These are phyloP conservation scores for Campoplex capitator DNA, from an alignment of 2,888 invertebrate genomes.

Conservation along the genomic window DNA sequence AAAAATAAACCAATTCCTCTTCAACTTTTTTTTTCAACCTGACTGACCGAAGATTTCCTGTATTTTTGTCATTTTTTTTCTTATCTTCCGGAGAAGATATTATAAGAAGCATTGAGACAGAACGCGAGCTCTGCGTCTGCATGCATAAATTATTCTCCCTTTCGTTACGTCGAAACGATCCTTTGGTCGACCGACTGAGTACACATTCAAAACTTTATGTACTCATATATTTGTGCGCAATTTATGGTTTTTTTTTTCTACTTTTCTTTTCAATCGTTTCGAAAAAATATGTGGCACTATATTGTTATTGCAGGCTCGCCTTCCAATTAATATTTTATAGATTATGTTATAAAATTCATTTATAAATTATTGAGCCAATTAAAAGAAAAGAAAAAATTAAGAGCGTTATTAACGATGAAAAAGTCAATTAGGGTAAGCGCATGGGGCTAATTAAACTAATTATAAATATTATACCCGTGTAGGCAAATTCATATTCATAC, in stretches of 20 bases:
- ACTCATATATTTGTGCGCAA: not conserved
- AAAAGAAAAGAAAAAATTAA: slow-evolving; percentile 53
- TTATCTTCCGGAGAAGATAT: slow-evolving; percentile 42
- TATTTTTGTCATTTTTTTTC: slow-evolving; percentile 14
- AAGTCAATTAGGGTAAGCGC: slow-evolving; percentile 70
- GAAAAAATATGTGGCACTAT: slow-evolving; percentile 35
- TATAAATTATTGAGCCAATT: slow-evolving; percentile 24
- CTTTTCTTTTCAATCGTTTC: slow-evolving; percentile 19
- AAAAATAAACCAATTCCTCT: slow-evolving; percentile 31
- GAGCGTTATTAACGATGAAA: slow-evolving; percentile 70
- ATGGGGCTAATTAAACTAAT: slow-evolving; percentile 75
- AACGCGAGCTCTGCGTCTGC: not conserved
- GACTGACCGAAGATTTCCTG: slow-evolving; percentile 35
- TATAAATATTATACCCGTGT: not conserved
- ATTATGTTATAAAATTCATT: slow-evolving; percentile 36
- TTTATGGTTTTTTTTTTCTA: not conserved
- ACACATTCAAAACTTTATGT: slow-evolving; percentile 34
- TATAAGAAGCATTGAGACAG: slow-evolving; percentile 28
- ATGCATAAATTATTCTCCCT: slow-evolving; percentile 61
- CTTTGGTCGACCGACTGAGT: not conserved
- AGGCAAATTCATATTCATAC: not conserved
- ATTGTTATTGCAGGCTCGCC: slow-evolving; percentile 39
- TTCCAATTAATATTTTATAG: slow-evolving; percentile 63
- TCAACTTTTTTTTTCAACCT: slow-evolving; percentile 16
- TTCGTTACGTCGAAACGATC: slow-evolving; percentile 55